Base-by-base conservation (phyloP, 2,113 vertebrate species). In the Cygnus atratus region DNA sequence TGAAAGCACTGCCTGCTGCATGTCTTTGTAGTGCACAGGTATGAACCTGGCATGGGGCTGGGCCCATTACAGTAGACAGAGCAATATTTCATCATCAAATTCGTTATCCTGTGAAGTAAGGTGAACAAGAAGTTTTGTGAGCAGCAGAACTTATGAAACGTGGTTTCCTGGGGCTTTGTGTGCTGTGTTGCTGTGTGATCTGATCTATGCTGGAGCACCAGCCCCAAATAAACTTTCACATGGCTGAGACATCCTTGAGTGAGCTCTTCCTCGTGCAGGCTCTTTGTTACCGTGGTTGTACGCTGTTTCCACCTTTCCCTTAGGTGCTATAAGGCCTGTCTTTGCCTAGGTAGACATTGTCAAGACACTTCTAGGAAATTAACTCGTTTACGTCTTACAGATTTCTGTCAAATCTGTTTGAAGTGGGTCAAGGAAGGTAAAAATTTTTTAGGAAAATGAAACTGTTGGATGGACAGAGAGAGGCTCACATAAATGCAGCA, bases 261-360 rank as follows among this genome's bases (percentile, higher is more conserved):
- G 50, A 31, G 33, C 8, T 3, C 41, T 26, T 9, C 15, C 28
- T 11, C 7, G 5, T 46, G 63, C 63, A 22, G 22, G 29, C 37
- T 43, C 46, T 28, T 33, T n/a, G 31, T 37, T n/a, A 28, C 5
- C 1, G 0, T 50, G 46, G 33, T 48, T 65, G 8, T 22, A 16
- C 0, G 0, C 28, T 7, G 3, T 20, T 54, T 58, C 70, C 26
- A 16, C 28, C 3, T 0, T 81, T 76, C 22, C 43, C 20, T 22
- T n/a, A 9, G 54, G 9, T 48, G 22, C 14, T 61, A 24, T 14
- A 55, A 67, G 66, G 29, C 35, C 52, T 18, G 9, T n/a, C 11
- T 41, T 18, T 67, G 1, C 35, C 39, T 35, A 26, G 20, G 10
- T 20, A 79, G 29, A 33, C 19, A 11, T 59, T 54, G 65, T 58